Evolutionary conservation across 2,113 vertebrate species (phyloP), one percentile per base, ranked within the genome.

Genomic region (Pteropus alecto): DNA sequence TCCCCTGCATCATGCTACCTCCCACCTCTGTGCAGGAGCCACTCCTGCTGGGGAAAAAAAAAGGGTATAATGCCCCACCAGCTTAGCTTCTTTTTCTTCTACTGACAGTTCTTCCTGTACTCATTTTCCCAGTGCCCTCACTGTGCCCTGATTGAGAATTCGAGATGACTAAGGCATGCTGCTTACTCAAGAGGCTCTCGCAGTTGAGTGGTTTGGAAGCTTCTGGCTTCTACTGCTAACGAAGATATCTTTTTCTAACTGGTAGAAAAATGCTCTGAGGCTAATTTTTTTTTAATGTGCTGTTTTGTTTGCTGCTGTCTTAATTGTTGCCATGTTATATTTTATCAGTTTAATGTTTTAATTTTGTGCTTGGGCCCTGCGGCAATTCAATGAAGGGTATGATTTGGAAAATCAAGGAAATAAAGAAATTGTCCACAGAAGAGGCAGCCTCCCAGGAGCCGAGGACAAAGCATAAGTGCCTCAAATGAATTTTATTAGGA

Each of bases 311-410:
- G 88, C 86, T 78, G 35, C 65, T 87, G 56, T 74, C 96, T 97
- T 95, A 91, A 97, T 94, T 89, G 94, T 95, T 95, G 71, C 96
- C 67, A 70, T 92, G 96, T 89, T 96, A 78, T 94, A 97, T 96
- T 95, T 97, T 89, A 97, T 96, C 94, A 87, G 96, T 79, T 96
- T 96, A 96, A 96, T 96, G 95, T 96, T 97, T 96, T 95, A 97
- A 96, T 97, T 98, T 93, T 86, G 86, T 92, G 82, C 94, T 94
- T 97, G 93, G 82, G 82, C 78, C 96, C 78, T 21, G 41, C 96
- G 92, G 96, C 96, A 96, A 89, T 93, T 95, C 92, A 95, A 88
- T 83, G 93, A 97, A 97, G 97, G 86, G 90, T 89, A 92, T 92
- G 96, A 97, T 97, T 97, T 97, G 92, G 89, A 95, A 97, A 98